Conservation (phyloP, 2,888 invertebrate genomes). For the Aphelenchoides bicaudatus region DNA sequence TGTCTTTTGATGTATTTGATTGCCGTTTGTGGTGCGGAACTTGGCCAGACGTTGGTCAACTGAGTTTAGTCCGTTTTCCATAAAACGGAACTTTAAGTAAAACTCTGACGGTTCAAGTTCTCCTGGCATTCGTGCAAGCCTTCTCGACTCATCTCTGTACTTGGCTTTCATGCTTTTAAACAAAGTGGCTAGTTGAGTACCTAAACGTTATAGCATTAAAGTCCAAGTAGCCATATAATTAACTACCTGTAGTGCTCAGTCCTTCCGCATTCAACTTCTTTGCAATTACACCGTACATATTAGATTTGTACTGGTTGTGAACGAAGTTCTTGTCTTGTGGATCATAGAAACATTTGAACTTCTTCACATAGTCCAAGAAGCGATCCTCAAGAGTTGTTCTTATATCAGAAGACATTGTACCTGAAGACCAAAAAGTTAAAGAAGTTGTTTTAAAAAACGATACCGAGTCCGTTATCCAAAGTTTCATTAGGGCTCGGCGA, state of each 20-base stretch:
- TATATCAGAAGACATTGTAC: no score
- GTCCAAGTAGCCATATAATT: no score
- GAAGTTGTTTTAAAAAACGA: no score
- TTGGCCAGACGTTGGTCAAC: neutral
- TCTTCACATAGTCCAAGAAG: neutral
- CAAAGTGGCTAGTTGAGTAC: neutral
- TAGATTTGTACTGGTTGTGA: conserved; percentile 8
- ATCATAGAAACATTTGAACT: conserved; percentile 6
- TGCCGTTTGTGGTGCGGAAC: neutral
- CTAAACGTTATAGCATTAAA: no score
- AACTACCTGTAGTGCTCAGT: neutral
- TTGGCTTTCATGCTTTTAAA: conserved; percentile 7
- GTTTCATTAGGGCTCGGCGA: no score
- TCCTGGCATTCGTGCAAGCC: neutral
- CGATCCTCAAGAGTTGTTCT: conserved; percentile 2
- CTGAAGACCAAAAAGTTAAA: no score
- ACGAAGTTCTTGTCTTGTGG: conserved; percentile 12
- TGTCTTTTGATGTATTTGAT: no score
- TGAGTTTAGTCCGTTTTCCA: conserved; percentile 4
- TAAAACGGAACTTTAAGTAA: neutral
- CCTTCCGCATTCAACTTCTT: conserved; percentile 7
- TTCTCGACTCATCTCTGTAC: conserved; percentile 3
- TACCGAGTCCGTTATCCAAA: no score
- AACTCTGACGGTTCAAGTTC: neutral
- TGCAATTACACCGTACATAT: neutral